Evolutionary conservation across 2,888 invertebrate genomes (phyloP).

Genomic region (Hermaeophaga mercurialis): DNA sequence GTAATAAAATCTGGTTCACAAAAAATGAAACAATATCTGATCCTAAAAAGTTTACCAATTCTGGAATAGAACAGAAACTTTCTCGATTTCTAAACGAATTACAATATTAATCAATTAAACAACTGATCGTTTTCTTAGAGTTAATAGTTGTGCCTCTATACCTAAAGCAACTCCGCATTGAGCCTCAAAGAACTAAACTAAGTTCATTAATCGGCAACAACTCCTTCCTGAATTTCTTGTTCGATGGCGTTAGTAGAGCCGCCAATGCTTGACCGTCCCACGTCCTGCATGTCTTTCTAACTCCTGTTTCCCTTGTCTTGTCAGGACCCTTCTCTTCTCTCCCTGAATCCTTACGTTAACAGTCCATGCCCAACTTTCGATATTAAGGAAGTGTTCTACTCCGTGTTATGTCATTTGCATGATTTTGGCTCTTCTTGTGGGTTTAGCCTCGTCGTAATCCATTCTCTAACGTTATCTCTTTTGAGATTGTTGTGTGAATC

Average conservation of each 20-base stretch:
- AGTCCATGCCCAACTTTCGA: conserved; percentile 38
- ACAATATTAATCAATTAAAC: not conserved
- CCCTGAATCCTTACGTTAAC: conserved; percentile 32
- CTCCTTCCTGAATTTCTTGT: conserved; percentile 15
- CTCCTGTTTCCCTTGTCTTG: conserved; percentile 42
- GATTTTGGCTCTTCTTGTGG: conserved; percentile 41
- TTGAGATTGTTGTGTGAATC: conserved; percentile 22
- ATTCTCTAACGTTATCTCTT: conserved; percentile 25
- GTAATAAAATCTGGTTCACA: no score
- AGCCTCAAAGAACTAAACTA: conserved; percentile 1
- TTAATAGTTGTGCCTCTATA: no score
- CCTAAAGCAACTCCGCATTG: not conserved
- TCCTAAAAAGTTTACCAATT: no score
- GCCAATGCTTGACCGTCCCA: conserved; percentile 34
- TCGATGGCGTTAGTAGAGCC: conserved; percentile 6
- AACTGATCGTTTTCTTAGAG: not conserved
- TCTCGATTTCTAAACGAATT: no score
- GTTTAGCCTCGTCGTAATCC: conserved; percentile 26
- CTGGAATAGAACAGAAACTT: no score
- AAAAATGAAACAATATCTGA: no score
- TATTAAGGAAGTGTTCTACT: conserved; percentile 47
- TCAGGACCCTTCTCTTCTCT: conserved; percentile 46
- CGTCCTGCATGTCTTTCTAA: conserved; percentile 35
- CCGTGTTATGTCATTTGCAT: conserved; percentile 46
- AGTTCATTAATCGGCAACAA: conserved; percentile 14